Percentiles rank a stretch among this genome's conserved stretches.
Evolutionary conservation across 2,888 invertebrate species (phyloP).

Genomic region (Strigamia crassipes): DNA sequence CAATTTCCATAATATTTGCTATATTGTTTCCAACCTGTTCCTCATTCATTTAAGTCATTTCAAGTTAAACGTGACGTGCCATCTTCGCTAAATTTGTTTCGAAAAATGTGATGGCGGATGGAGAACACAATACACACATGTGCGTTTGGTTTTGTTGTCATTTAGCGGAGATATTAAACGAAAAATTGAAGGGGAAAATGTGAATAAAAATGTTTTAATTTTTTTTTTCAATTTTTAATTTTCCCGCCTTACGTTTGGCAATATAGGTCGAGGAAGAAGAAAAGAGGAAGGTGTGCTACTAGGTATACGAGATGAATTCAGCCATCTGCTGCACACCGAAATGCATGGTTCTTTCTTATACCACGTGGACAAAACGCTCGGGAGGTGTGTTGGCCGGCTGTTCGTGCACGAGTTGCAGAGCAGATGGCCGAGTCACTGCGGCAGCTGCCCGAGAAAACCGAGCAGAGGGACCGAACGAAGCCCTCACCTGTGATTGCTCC

Average conservation of each 20-base stretch:
- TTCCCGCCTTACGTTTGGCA: conserved; percentile 11
- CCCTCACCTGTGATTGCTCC: conserved; percentile 38
- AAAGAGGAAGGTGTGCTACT: conserved; percentile 37
- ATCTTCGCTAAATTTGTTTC: background rate
- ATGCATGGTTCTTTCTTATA: conserved; percentile 2
- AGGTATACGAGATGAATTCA: conserved; percentile 34
- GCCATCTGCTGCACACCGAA: conserved; percentile 29
- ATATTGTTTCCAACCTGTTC: background rate
- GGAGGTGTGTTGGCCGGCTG: conserved; percentile 40
- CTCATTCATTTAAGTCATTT: background rate
- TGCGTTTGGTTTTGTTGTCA: background rate
- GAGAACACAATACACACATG: background rate
- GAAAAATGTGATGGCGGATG: background rate
- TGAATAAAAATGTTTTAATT: too few species aligned
- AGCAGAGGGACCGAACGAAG: conserved; percentile 25
- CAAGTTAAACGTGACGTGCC: background rate
- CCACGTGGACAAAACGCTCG: conserved; percentile 23
- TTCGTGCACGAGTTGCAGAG: conserved; percentile 27
- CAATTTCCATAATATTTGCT: background rate
- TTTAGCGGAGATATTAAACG: background rate
- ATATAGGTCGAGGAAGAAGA: conserved; percentile 38
- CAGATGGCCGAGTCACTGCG: conserved; percentile 17
- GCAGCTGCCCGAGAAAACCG: conserved; percentile 35
- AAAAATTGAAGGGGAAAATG: background rate
- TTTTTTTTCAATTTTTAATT: background rate